Percentiles rank a stretch among this genome's conserved stretches.
Conservation (phyloP, 2,113 vertebrate genomes). For the Protomyctophum bolini region DNA sequence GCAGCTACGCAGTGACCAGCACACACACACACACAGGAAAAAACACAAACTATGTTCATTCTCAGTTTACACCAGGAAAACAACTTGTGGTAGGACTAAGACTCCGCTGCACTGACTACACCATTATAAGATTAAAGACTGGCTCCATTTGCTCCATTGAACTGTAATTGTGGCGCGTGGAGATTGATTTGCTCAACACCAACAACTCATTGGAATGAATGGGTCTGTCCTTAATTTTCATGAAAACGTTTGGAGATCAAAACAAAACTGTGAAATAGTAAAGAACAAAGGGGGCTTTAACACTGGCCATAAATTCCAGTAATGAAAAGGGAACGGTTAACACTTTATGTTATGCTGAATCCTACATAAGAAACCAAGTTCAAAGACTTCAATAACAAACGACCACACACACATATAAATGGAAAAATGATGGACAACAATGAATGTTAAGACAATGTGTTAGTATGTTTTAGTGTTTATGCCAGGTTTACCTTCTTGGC, state of each 20-base stretch:
- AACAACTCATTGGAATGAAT: too few relatives aligned
- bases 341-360: too few relatives aligned
- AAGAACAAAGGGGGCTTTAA: too few relatives aligned
- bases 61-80: slow-evolving; percentile 11
- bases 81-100: background rate
- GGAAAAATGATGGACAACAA: slow-evolving; percentile 18
- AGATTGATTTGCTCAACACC: too few relatives aligned
- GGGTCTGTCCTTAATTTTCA: too few relatives aligned
- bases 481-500: slow-evolving; percentile 87
- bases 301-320: too few relatives aligned
- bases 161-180: background rate
- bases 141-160: background rate
- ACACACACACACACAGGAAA: background rate
- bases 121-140: background rate
- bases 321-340: too few relatives aligned
- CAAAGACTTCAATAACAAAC: too few relatives aligned
- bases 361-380: too few relatives aligned
- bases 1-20: slow-evolving; percentile 68
- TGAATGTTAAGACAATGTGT: slow-evolving; percentile 35
- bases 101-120: background rate
- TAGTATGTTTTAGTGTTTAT: slow-evolving; percentile 26
- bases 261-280: too few relatives aligned
- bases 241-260: too few relatives aligned
- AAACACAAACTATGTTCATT: slow-evolving; percentile 14
- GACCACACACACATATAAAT: slow-evolving; percentile 8